A percentile compares a stretch with the other conserved stretches of the same genome.
Conservation (phyloP, 2,113 vertebrate species). For the Mormyrus lacerda region DNA sequence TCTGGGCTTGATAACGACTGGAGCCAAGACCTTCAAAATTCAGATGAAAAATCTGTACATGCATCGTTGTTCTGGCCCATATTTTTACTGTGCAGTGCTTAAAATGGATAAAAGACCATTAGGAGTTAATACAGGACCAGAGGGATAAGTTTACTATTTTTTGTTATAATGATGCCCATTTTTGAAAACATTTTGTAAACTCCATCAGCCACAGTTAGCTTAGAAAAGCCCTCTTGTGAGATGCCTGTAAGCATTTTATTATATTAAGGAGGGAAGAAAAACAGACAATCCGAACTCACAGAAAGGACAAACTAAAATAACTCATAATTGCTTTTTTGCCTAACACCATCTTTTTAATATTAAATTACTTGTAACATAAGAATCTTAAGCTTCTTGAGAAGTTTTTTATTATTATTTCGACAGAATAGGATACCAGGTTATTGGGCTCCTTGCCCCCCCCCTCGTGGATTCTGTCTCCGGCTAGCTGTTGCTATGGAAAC, state of each 20-base stretch:
- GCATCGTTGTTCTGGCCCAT: not conserved
- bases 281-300: not conserved
- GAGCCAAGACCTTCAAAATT: not conserved
- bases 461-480: not conserved
- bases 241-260: not conserved
- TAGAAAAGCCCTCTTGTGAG: not conserved
- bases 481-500: conserved; percentile 11
- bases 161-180: not conserved
- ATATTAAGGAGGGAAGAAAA: not conserved
- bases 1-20: not conserved
- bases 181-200: not conserved
- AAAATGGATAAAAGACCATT: not conserved
- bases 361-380: not conserved
- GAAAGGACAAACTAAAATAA: not conserved
- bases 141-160: not conserved
- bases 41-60: not conserved
- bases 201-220: not conserved
- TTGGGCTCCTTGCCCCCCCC: not conserved
- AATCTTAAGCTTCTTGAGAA: not conserved
- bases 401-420: not conserved
- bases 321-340: not conserved
- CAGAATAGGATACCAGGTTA: not conserved
- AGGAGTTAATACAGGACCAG: not conserved
- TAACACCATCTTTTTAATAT: not conserved
- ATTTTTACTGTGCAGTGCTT: not conserved